phyloP scores from a whole-genome alignment of 2,888 invertebrate genomes.

The Dryadula phaetusa region DNA sequence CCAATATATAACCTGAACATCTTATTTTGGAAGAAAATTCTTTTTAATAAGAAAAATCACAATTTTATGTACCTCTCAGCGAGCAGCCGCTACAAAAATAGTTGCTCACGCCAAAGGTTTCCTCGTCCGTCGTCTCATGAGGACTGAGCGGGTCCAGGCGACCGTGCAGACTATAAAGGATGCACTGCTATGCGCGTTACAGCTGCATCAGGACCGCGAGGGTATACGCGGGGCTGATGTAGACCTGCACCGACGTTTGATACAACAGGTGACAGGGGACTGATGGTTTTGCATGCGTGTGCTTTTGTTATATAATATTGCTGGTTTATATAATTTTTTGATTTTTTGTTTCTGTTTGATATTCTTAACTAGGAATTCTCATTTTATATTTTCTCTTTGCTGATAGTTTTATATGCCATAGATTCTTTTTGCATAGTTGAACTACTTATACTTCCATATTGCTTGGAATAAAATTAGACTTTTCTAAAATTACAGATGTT shows the following conservation, averaged over 20 bases:
- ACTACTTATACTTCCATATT: too few species aligned
- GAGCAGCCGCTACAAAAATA: constrained; percentile 86
- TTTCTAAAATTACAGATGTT: too few species aligned
- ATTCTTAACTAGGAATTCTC: too few species aligned
- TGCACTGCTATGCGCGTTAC: constrained; percentile 90
- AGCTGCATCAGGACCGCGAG: constrained; percentile 87
- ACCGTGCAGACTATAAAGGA: constrained; percentile 92
- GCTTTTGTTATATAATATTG: too few species aligned
- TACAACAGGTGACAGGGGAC: constrained; percentile 85
- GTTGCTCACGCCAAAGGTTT: constrained; percentile 90
- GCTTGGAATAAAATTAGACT: too few species aligned
- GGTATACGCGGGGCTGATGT: constrained; percentile 87
- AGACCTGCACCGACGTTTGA: constrained; percentile 88
- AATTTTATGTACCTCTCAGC: constrained; percentile 70
- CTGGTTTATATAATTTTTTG: too few species aligned
- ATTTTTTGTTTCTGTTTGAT: too few species aligned
- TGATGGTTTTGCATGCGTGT: constrained; percentile 1
- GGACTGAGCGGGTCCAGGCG: constrained; percentile 91
- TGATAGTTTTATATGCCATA: too few species aligned
- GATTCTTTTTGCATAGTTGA: too few species aligned
- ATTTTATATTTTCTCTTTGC: too few species aligned
- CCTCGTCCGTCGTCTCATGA: constrained; percentile 91
- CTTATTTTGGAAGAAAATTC: neutral
- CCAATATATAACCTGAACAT: too few species aligned
- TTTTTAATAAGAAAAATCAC: constrained; percentile 42